Base-by-base conservation (phyloP, 2,113 vertebrate genomes). In the Rhinichthys klamathensis region DNA sequence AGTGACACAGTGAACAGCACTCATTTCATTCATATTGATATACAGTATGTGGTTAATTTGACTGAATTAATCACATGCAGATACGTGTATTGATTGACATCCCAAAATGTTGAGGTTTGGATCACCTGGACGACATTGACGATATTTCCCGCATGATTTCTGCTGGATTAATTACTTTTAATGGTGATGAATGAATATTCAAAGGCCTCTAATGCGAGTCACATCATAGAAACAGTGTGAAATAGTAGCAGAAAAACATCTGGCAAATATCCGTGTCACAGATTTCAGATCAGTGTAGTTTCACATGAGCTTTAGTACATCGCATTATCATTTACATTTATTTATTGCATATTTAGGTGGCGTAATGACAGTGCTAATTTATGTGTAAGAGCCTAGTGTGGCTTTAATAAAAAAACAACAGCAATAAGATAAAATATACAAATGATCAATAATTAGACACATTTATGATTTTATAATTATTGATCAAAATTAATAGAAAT, bases 231-330 rank as follows among this genome's bases (percentile, higher is more conserved):
- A 70, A 70, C 67, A 11, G 67, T 41, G 77, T 63, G 77, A 63
- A 63, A 80, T 44, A 80, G 23, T 63, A 80, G 18, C 32, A 25
- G 77, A 32, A 35, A 63, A 38, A 80, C 77, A 63, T 80, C 77
- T 80, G 58, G 23, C 12, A 38, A 25, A 61, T 80, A 41, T 63
- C 12, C 23, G 7, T 8, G 35, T 58, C 35, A 60, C 32, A 79
- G 70, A 49, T 30, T 72, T 72, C 51, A 56, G 54, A 61, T 41
- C 21, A 60, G 30, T 18, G 18, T 15, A 18, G 25, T 16, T 51
- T 51, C 75, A 35, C 76, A 61, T 21, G 32, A 56, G 77, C 35
- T 41, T 61, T 25, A 58, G 51, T 8, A n/a, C 16, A 35, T 61
- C 21, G 15, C 30, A 60, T 79, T 41, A 38, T 23, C 35, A 79